Percentiles rank a stretch among this genome's conserved stretches.
phyloP scores from a whole-genome alignment of 2,797 vertebrate species.

The Salarias fasciatus region DNA sequence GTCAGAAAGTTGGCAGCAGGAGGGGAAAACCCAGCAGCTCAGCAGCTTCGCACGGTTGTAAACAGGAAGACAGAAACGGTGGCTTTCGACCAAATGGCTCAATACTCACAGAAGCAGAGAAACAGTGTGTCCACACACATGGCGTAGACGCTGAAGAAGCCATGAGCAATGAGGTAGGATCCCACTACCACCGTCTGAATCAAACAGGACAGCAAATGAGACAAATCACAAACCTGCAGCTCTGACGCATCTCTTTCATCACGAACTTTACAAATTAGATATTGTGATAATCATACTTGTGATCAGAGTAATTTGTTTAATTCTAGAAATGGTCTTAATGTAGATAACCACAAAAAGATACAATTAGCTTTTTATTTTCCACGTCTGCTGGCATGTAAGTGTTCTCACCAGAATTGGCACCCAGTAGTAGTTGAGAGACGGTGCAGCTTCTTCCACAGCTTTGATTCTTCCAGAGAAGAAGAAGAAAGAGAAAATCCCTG shows the following conservation, averaged over 20 bases:
- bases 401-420: constrained; percentile 92
- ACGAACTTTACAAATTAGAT: no score
- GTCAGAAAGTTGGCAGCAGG: constrained; percentile 67
- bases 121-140: constrained; percentile 99
- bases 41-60: constrained; percentile 42
- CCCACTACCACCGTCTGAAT: constrained; percentile 91
- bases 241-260: no score
- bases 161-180: constrained; percentile 95
- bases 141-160: constrained; percentile 97
- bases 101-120: constrained; percentile 98
- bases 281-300: no score
- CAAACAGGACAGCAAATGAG: background rate
- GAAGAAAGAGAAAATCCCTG: constrained; percentile 95
- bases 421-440: constrained; percentile 95
- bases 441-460: constrained; percentile 86
- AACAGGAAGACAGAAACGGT: constrained; percentile 8
- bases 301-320: no score
- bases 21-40: constrained; percentile 55
- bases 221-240: background rate
- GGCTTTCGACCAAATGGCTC: background rate
- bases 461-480: constrained; percentile 93
- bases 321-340: no score
- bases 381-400: background rate
- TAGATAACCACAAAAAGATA: no score
- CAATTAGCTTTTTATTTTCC: no score